Base-by-base conservation (phyloP, 1,140 invertebrate species). In the Temnothorax longispinosus region DNA sequence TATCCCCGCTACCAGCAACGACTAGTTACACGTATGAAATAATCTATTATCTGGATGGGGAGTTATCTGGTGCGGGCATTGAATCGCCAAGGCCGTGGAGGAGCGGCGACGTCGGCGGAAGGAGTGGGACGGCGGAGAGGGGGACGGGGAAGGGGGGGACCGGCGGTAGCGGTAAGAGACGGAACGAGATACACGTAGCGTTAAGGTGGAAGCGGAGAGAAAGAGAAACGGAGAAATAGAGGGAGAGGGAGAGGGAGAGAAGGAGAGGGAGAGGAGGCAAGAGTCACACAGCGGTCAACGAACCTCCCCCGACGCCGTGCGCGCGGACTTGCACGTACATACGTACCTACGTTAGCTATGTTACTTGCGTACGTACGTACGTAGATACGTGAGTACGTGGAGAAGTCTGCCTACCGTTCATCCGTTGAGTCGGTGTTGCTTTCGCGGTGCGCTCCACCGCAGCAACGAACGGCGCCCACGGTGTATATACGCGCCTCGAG, bases 61-160 rank as follows among this genome's bases (percentile, higher is more conserved):
- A 95, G 92, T 94, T 94, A 95, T 95, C 93, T 94, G 91, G 93
- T 94, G 94, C 94, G 94, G 93, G 92, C 93, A 95, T 94, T 94
- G 93, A 95, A 95, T 95, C 92, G 93, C 93, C 94, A 95, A 95
- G 94, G 94, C 93, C 94, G 93, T 91, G 89, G 91, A 92, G 92
- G 90, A 94, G 92, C 78, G 91, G 76, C 89, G 87, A 76, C 87
- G 87, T 85, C 88, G 78, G 67, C 44, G 87, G 78, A 82, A 90
- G 75, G 65, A 71, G 86, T 77, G 60, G 62, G 78, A 85, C 60
- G 71, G 82, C 32, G 7, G 4, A 44, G 38, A 35, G 74, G 60
- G 6, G 60, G 74, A 75, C 60, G 71, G 82, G 41, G 7, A 5
- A 44, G 47, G 32, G 74, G 60, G 41, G 38, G 50, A 56, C 38